Conservation (phyloP, 1,140 invertebrate genomes). For the Idris sp. region DNA sequence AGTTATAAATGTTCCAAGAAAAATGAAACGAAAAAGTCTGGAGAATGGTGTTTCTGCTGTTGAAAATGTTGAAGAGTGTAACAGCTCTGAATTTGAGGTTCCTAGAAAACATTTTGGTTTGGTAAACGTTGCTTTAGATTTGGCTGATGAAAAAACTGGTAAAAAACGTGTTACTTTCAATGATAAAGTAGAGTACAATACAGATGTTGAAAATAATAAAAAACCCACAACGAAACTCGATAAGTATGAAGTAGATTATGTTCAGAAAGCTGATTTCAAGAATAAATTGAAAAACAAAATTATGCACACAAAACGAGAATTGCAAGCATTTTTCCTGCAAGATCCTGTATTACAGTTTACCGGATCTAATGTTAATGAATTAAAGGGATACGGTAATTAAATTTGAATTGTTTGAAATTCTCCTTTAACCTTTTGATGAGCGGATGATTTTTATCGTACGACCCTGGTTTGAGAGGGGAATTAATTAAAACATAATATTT, state of each 20-base stretch:
- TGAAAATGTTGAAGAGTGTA: slow-evolving; percentile 43
- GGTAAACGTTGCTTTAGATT: slow-evolving; percentile 71
- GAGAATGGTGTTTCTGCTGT: background rate
- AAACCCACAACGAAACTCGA: slow-evolving; percentile 69
- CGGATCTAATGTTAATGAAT: slow-evolving; percentile 72
- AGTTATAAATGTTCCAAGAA: slow-evolving; percentile 20
- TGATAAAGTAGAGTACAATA: slow-evolving; percentile 71
- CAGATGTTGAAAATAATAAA: slow-evolving; percentile 66
- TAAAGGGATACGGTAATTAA: slow-evolving; percentile 72
- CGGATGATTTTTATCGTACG: no score
- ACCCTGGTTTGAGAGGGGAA: no score
- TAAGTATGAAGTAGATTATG: slow-evolving; percentile 72
- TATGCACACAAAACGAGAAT: slow-evolving; percentile 61
- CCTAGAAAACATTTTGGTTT: slow-evolving; percentile 66
- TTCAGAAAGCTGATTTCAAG: slow-evolving; percentile 22
- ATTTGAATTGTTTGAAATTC: no score
- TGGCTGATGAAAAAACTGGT: slow-evolving; percentile 67
- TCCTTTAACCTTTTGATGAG: no score
- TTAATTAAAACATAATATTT: no score
- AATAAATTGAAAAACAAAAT: slow-evolving; percentile 2
- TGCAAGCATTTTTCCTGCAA: slow-evolving; percentile 66
- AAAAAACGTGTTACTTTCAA: slow-evolving; percentile 75
- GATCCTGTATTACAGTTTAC: slow-evolving; percentile 66
- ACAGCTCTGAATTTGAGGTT: slow-evolving; percentile 69
- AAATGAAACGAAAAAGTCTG: background rate